Evolutionary conservation across 2,797 vertebrate species (phyloP).

Genomic region (Coregonus sp.): DNA sequence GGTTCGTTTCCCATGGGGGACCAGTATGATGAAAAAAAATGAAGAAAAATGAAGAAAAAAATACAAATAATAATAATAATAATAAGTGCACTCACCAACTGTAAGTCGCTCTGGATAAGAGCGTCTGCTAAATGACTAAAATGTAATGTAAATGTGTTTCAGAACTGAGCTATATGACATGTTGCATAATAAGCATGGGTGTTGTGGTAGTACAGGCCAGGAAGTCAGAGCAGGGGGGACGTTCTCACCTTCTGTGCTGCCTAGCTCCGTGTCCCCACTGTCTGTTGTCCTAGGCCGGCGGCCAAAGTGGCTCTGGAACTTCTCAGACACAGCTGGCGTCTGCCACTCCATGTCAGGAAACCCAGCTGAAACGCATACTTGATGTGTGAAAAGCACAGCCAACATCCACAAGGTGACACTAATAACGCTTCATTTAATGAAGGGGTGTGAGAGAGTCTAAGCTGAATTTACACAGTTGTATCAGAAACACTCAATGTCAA

Average conservation of each 20-base stretch:
- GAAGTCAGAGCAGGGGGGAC: neutral
- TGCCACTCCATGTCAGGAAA: constrained; percentile 86
- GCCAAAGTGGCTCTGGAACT: constrained; percentile 82
- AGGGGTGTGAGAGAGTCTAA: neutral
- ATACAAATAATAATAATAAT: too few relatives aligned
- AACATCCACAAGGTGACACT: neutral
- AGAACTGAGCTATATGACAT: too few relatives aligned
- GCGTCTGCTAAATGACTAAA: too few relatives aligned
- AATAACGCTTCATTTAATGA: neutral
- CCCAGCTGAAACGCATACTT: constrained; percentile 51
- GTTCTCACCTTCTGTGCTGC: constrained; percentile 86
- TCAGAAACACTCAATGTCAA: neutral
- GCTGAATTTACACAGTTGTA: neutral
- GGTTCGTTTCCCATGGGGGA: too few relatives aligned
- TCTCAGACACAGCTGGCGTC: constrained; percentile 82
- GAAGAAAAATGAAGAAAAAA: too few relatives aligned
- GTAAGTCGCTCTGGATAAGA: too few relatives aligned
- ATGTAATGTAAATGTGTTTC: too few relatives aligned
- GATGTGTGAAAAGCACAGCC: constrained; percentile 25
- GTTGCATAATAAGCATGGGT: neutral
- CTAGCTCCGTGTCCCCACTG: constrained; percentile 80
- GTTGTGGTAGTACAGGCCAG: neutral
- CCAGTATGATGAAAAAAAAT: too few relatives aligned
- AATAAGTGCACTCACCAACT: too few relatives aligned
- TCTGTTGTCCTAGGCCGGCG: constrained; percentile 77